A percentile compares a stretch with the other conserved stretches of the same genome.
phyloP scores from a whole-genome alignment of 2,888 invertebrate genomes.

The Drosophila kuntzei region DNA sequence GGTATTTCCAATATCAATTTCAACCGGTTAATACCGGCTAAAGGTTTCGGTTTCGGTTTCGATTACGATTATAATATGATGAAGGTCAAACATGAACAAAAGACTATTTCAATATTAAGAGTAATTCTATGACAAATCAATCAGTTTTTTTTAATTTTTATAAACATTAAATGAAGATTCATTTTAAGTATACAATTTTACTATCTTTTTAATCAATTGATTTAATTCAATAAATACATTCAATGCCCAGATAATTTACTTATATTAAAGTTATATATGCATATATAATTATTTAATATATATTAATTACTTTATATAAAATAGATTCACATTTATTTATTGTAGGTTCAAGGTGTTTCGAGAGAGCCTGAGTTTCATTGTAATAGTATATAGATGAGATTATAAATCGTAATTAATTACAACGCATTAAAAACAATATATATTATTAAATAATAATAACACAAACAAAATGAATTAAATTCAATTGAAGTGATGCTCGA shows the following conservation, averaged over 20 bases:
- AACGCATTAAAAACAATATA: conserved; percentile 11
- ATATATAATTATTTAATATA: conserved; percentile 5
- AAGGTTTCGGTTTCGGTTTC: too few relatives aligned
- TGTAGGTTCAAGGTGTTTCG: conserved; percentile 26
- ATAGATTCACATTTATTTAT: conserved; percentile 34
- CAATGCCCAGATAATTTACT: conserved; percentile 23
- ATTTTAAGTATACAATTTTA: conserved; percentile 20
- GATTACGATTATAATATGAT: too few relatives aligned
- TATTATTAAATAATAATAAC: conserved; percentile 4
- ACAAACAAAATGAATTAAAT: conserved; percentile 9
- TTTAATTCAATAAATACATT: conserved; percentile 35
- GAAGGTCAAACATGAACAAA: neutral
- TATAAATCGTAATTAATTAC: conserved; percentile 18
- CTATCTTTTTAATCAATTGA: neutral
- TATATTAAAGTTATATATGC: conserved; percentile 9
- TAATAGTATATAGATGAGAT: conserved; percentile 36
- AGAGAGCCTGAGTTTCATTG: conserved; percentile 52
- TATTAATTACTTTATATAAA: conserved; percentile 37
- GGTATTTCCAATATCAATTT: too few relatives aligned
- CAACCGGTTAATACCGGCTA: too few relatives aligned
- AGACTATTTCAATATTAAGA: neutral
- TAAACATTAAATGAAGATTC: conserved; percentile 13
- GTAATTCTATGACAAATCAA: neutral
- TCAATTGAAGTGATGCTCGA: neutral
- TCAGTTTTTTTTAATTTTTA: conserved; percentile 5